Evolutionary conservation across 2,888 invertebrate species (phyloP), one percentile per base, ranked within the genome.

Genomic region (Phalera bucephala): DNA sequence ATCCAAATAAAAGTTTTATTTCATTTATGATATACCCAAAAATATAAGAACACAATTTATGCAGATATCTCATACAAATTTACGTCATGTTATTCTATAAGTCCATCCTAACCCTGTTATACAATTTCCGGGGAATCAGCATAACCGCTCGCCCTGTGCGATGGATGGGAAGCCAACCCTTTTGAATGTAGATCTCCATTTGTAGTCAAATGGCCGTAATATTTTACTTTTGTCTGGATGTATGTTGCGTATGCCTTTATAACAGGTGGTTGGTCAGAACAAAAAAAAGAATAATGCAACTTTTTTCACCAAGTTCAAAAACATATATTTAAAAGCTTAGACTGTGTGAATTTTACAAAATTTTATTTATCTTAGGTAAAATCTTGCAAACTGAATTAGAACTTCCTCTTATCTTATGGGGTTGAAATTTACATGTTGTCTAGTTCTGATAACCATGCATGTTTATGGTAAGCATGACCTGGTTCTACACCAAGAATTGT

Each of bases 111-210:
- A 35, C 9, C 27, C 33, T 34, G 26, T 44, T 40, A 63, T 54
- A 53, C 39, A 46, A 54, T 61, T 43, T 40, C 22, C 34, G 31
- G 10, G 30, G 33, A 50, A 45, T 54, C 31, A 40, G 39, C 49
- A 45, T 53, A 46, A 43, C 49, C 40, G 36, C 34, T 30, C 20
- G 29, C 30, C 23, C 30, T 29, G 31, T n/a, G 38, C 32, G 47
- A 45, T 40, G 37, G 42, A 33, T 50, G 38, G 40, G 43, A 40
- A 36, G 42, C 40, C 38, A n/a, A 21, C 21, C n/a, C 21, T n/a
- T 21, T n/a, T 21, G n/a, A 9, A n/a, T n/a, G 21, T 6, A 21
- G n/a, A 21, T 2, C n/a, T 8, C 21, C 21, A n/a, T 21, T 21
- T 21, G n/a, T 7, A n/a, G 0, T 6, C 1, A 9, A 21, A 21